Conservation (phyloP, 2,888 invertebrate genomes). For the Troides oblongomaculatus region DNA sequence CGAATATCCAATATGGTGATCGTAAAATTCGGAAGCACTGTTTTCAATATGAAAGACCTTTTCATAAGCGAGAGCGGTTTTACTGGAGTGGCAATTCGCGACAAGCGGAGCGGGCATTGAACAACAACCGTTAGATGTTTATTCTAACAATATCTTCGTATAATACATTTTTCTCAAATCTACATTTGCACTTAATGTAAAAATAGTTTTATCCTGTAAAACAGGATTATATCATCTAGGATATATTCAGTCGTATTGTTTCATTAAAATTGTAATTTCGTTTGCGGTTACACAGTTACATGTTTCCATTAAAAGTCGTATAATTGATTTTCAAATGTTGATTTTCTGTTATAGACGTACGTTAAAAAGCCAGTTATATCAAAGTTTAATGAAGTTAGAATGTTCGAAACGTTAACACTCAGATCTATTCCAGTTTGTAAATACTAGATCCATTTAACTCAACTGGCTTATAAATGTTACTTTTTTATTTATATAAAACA, state of each 20-base stretch:
- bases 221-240: slow-evolving; percentile 34
- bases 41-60: slow-evolving; percentile 35
- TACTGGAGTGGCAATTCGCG: slow-evolving; percentile 32
- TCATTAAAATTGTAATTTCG: slow-evolving; percentile 48
- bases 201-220: slow-evolving; percentile 41
- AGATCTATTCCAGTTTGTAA: slow-evolving; percentile 7
- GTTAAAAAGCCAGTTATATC: slow-evolving; percentile 20
- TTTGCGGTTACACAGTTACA: slow-evolving; percentile 36
- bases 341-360: slow-evolving; percentile 10
- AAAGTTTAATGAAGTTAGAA: slow-evolving; percentile 25
- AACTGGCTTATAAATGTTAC: slow-evolving; percentile 2
- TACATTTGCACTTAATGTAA: slow-evolving; percentile 43
- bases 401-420: slow-evolving; percentile 16
- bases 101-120: slow-evolving; percentile 25
- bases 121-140: slow-evolving; percentile 29
- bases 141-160: slow-evolving; percentile 37
- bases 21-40: slow-evolving; percentile 58
- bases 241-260: neutral
- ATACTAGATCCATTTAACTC: slow-evolving; percentile 11
- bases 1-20: slow-evolving; percentile 52
- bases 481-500: neutral
- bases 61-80: slow-evolving; percentile 34
- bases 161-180: slow-evolving; percentile 46
- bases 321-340: slow-evolving; percentile 34
- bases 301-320: slow-evolving; percentile 36